Evolutionary conservation across 2,113 vertebrate species (phyloP), one percentile per base, ranked within the genome.

Genomic region (Callipepla californica): DNA sequence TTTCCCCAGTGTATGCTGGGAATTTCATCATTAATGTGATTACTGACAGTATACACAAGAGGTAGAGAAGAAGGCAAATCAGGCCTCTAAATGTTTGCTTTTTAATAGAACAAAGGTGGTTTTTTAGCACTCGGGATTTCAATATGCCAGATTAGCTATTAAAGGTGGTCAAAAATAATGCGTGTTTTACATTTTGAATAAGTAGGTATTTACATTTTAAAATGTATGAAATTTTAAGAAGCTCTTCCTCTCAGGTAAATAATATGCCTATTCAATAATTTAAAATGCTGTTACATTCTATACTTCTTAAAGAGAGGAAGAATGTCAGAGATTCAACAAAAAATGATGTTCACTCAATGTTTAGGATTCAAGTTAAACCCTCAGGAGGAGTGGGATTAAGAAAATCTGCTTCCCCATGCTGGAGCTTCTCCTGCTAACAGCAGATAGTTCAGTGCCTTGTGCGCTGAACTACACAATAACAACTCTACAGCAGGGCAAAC

Each of bases 181-280:
- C 51, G 30, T 65, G 78, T 28, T 94, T 94, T 94, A 92, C 58
- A 90, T 63, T 93, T 90, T 90, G 72, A 92, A 34, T 92, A 80
- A 95, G 87, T 59, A 92, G 91, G 17, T 89, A 88, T 96, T 96
- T 96, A 76, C 77, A 84, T 97, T 94, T 92, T 94, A 94, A 96
- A 96, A 83, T 67, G 19, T 90, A 95, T 85, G 19, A 89, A 91
- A 96, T 92, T 79, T 82, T 73, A 94, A 78, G 62, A 68, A 90
- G 53, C 66, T 89, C 44, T 80, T 94, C 62, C 42, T 84, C 79
- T 94, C 90, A 89, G 83, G 93, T 86, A 97, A 95, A 92, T 77
- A 94, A 66, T 79, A 83, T 59, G 59, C 88, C 89, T 95, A 75
- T 80, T 96, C 85, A 92, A 94, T 90, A 89, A 85, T 94, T 94